Evolutionary conservation across 2,113 vertebrate genomes (phyloP), one percentile per base, ranked within the genome.

Genomic region (Anthoscopus minutus): DNA sequence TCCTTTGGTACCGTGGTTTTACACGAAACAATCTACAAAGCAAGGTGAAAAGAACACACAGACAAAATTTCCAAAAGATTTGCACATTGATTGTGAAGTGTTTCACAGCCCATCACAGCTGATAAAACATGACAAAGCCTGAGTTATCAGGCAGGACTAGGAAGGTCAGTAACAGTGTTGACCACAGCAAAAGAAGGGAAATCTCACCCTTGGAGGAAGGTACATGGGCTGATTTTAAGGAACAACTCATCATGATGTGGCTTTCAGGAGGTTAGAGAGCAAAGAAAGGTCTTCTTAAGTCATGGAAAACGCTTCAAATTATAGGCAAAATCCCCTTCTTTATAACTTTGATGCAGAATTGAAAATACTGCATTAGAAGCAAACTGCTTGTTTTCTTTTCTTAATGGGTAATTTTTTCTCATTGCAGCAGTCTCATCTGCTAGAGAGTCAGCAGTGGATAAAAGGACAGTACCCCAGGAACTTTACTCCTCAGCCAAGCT

Each of bases 81-180:
- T 95, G 45, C 88, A 85, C 93, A 85, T 89, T 50, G 91, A 8
- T 60, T 92, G 93, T 87, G 70, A 94, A 84, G 81, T 12, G 10
- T 64, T 86, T 57, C 71, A 61, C 84, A 71, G 82, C 82, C 67
- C 66, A 44, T 92, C 84, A 53, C 22, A 94, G 77, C 77, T 92
- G 80, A 51, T 15, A 79, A 89, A 85, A 83, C 38, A 37, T n/a
- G 64, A 81, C 95, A 96, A 93, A 96, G 61, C 81, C 90, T 92
- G 92, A 94, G 95, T 86, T 90, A 64, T 47, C 65, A 96, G 94
- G 93, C 42, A 85, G 71, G 86, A 91, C 79, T n/a, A 91, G 64
- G 71, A 94, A 95, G 77, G 88, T 76, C 86, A 95, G 15, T 70
- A 93, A 96, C 53, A 95, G 79, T 6, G 5, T 61, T 92, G 92